A percentile compares a stretch with the other conserved stretches of the same genome.
Evolutionary conservation across 2,888 invertebrate species (phyloP).

Genomic region (Listrodromus nycthemerus): DNA sequence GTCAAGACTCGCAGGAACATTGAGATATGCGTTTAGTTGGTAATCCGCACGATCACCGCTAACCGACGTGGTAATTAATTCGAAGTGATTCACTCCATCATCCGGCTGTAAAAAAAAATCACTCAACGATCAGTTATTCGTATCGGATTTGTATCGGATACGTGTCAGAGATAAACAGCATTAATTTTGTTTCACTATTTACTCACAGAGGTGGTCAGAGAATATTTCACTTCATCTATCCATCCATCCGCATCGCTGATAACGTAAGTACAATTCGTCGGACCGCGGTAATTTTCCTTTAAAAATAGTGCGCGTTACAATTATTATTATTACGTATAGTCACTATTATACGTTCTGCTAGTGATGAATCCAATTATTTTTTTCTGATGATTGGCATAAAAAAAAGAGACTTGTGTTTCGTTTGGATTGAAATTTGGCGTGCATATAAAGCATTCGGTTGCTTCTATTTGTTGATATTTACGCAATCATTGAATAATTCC

Average conservation of each 20-base stretch:
- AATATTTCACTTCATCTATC: slow-evolving; percentile 64
- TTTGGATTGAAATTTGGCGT: background rate
- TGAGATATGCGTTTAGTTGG: slow-evolving; percentile 66
- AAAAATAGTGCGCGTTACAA: slow-evolving; percentile 64
- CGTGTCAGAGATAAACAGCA: background rate
- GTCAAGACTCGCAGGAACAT: slow-evolving; percentile 74
- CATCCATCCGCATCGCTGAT: slow-evolving; percentile 73
- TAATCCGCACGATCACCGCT: slow-evolving; percentile 40
- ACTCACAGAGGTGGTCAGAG: slow-evolving; percentile 65
- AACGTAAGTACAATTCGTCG: slow-evolving; percentile 70
- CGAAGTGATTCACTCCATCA: slow-evolving; percentile 62
- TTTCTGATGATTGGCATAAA: too few relatives aligned
- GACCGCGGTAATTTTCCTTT: slow-evolving; percentile 72
- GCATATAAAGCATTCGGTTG: too few relatives aligned
- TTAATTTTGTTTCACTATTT: background rate
- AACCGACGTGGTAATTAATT: slow-evolving; percentile 35
- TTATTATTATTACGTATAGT: background rate
- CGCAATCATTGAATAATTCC: too few relatives aligned
- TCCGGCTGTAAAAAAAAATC: slow-evolving; percentile 51
- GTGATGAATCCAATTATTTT: background rate
- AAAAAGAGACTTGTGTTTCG: background rate
- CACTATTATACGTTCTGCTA: background rate
- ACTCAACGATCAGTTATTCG: slow-evolving; percentile 16
- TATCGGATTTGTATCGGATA: background rate
- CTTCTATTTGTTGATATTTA: too few relatives aligned